Base-by-base conservation (phyloP, 2,888 invertebrate species). In the Andrena camellia region DNA sequence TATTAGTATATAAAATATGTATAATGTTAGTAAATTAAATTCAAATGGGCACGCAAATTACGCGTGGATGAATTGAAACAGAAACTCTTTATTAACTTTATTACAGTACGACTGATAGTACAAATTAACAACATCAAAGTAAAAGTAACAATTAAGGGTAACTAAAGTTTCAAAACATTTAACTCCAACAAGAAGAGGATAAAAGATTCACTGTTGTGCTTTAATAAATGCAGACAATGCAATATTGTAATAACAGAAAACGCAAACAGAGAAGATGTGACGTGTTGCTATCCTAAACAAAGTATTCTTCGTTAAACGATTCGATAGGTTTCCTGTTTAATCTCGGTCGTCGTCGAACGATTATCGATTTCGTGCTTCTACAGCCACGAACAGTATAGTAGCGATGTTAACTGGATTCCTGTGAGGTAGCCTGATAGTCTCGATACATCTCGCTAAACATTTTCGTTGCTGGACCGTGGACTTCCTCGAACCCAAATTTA, bases 401-500 rank as follows among this genome's bases (percentile, higher is more conserved):
- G n/a, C 48, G 31, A 13, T 64, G 69, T 82, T 87, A 87, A 88
- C 62, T 77, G 59, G 88, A 84, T 82, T 81, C 83, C 81, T 89
- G 84, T 66, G 92, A 74, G 80, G 89, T 91, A 20, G 84, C 82
- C 13, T 0, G 17, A 42, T 42, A 17, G 42, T 42, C 17, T 31
- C 83, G 90, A 80, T 90, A 91, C 54, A 89, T 42, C 26, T 91
- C 90, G 52, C 84, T 90, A 67, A 93, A 79, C 70, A 81, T 29
- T 80, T 88, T 87, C 57, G 86, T 89, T 20, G 90, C 91, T 23
- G 89, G 78, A 2, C 69, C 88, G 81, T 93, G 92, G 70, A 93
- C 89, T 69, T 94, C 97, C 67, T 96, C 95, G 90, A 97, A 97
- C 0, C 96, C 97, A 85, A 95, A 96, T 1, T 96, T 96, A 62